Conservation (phyloP, 2,888 invertebrate genomes). For the Nomada lathburiana region DNA sequence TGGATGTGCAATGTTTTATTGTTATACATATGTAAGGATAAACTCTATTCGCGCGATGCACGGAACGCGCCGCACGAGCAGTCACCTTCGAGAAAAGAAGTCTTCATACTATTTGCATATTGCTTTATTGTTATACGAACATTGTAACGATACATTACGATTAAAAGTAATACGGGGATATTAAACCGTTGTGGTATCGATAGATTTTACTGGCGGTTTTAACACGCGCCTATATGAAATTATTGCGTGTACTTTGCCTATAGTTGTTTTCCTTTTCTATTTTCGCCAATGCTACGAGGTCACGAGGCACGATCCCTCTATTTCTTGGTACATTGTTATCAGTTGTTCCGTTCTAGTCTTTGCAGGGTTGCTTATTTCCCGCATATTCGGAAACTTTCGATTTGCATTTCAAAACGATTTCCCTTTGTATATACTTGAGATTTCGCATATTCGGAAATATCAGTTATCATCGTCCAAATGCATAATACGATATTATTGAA, state of each 20-base stretch:
- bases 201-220: constrained; percentile 59
- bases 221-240: constrained; percentile 7
- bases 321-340: not conserved
- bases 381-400: too few relatives aligned
- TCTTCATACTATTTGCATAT: constrained; percentile 76
- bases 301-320: constrained; percentile 4
- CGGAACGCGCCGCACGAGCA: constrained; percentile 65
- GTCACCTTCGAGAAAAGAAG: constrained; percentile 57
- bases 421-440: too few relatives aligned
- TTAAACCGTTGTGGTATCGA: constrained; percentile 57
- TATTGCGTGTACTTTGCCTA: not conserved
- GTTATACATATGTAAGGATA: constrained; percentile 48
- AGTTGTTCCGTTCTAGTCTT: not conserved
- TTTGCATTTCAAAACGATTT: too few relatives aligned
- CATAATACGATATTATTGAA: too few relatives aligned
- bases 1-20: constrained; percentile 69
- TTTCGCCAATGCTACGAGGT: not conserved
- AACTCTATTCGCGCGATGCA: constrained; percentile 63
- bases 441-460: not conserved
- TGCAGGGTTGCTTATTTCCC: not conserved
- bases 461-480: not conserved
- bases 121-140: constrained; percentile 76
- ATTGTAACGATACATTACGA: constrained; percentile 70
- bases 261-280: not conserved
- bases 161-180: constrained; percentile 49